Evolutionary conservation across 30 jellyfish, hydroid and myxozoan species (phyloP).

Genomic region (Hydractinia symbiolongicarpus): DNA sequence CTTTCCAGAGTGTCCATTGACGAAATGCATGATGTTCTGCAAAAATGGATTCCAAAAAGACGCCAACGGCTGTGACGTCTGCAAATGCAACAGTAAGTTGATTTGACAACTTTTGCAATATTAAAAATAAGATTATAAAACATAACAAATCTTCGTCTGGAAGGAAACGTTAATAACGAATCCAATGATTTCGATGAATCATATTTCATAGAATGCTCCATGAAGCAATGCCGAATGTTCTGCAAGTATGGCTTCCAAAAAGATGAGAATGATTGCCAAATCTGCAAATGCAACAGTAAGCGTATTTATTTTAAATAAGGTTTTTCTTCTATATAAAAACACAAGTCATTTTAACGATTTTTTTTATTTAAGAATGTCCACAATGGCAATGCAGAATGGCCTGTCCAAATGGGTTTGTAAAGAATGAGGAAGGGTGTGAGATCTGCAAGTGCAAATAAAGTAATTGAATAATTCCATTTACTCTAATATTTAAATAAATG

Average conservation of each 20-base stretch:
- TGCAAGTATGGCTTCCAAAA: slow-evolving; percentile 27
- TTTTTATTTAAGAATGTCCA: neutral
- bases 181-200: too few relatives aligned
- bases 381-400: slow-evolving; percentile 18
- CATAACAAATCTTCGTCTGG: too few relatives aligned
- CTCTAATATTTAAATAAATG: too few relatives aligned
- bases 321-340: too few relatives aligned
- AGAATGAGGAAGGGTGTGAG: neutral
- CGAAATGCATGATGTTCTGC: neutral
- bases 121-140: too few relatives aligned
- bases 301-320: too few relatives aligned
- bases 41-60: neutral
- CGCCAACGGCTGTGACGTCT: slow-evolving; percentile 4
- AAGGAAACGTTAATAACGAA: too few relatives aligned
- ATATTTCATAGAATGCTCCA: slow-evolving; percentile 13
- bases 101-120: neutral
- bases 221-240: slow-evolving; percentile 27
- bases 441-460: neutral
- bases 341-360: too few relatives aligned
- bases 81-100: slow-evolving; percentile 18
- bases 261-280: slow-evolving; percentile 31
- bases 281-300: slow-evolving; percentile 28
- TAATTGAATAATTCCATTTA: too few relatives aligned
- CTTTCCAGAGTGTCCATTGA: neutral
- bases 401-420: slow-evolving; percentile 23